A percentile compares a stretch with the other conserved stretches of the same genome.
Conservation (phyloP, 2,888 invertebrate genomes). For the Oxystoma pomonae region DNA sequence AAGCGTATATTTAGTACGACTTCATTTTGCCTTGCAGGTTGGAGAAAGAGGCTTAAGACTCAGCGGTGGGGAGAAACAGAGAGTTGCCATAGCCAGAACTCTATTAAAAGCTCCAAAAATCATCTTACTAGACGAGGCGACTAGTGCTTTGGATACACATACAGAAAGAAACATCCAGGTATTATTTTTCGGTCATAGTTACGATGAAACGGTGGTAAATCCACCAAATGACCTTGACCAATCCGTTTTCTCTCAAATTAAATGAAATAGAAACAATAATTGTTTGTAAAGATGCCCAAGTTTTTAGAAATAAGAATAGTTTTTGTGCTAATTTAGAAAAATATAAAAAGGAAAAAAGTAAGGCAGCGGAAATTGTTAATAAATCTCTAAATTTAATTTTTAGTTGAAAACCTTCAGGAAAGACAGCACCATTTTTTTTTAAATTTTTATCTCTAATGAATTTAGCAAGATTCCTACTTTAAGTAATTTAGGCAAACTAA, state of each 20-base stretch:
- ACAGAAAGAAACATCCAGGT: slow-evolving; percentile 89
- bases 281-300: background rate
- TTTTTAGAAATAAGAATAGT: background rate
- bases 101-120: slow-evolving; percentile 88
- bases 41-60: slow-evolving; percentile 93
- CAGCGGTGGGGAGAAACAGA: slow-evolving; percentile 97
- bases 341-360: no score
- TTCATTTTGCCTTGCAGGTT: slow-evolving; percentile 53
- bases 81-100: slow-evolving; percentile 95
- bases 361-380: no score
- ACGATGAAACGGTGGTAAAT: background rate
- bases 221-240: background rate
- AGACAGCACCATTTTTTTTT: no score
- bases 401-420: no score
- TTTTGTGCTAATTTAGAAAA: no score
- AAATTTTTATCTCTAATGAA: no score
- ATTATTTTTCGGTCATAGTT: background rate
- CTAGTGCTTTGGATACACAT: slow-evolving; percentile 91
- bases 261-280: no score
- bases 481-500: slow-evolving; percentile 2
- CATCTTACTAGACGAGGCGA: slow-evolving; percentile 92
- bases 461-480: no score
- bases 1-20: no score
- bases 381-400: no score
- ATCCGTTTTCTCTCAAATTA: no score